Evolutionary conservation across 2,113 vertebrate genomes (phyloP), one percentile per base, ranked within the genome.

Genomic region (Ammodytes marinus): DNA sequence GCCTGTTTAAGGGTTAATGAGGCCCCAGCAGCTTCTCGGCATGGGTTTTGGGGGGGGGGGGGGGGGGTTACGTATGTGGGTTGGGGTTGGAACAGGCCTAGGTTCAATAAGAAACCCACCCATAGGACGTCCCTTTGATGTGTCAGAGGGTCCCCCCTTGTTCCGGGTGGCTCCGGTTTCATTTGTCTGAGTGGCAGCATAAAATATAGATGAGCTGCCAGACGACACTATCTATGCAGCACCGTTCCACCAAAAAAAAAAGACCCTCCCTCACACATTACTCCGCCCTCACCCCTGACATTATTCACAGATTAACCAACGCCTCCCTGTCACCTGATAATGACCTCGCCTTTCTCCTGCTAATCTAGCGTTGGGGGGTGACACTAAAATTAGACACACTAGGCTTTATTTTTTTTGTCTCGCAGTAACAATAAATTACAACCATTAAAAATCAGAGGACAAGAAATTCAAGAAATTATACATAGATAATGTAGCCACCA

Each of bases 1-100:
- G 97, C 96, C 97, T 99, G 97, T 99, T 99, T 99, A 99, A 97
- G 98, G 98, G 97, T 99, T 99, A 99, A 99, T 99, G 98, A 99
- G 98, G 96, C 97, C 97, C 96, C 96, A 95, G 96, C 97, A 97
- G 97, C 96, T 96, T 97, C 97, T 95, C 97, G 96, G 96, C 96
- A 80, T 91, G 92, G 80, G 88, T 46, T 84, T 27, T 1, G 27
- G 27, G 27, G 27, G 27, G 27, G 27, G 27, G 27, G 27, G 27
- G 60, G 52, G 75, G 83, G 80, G 82, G 81, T 78, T 84, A 84
- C 80, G 84, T 88, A 90, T 85, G 88, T 86, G 91, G 90, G 89
- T 74, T 59, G 83, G 92, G 82, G 82, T 83, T 80, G 80, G 96
- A 95, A 95, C 95, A 94, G 97, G 91, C 95, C 96, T 90, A 89